Conservation (phyloP, 2,797 vertebrate species). For the Trachops cirrhosus region DNA sequence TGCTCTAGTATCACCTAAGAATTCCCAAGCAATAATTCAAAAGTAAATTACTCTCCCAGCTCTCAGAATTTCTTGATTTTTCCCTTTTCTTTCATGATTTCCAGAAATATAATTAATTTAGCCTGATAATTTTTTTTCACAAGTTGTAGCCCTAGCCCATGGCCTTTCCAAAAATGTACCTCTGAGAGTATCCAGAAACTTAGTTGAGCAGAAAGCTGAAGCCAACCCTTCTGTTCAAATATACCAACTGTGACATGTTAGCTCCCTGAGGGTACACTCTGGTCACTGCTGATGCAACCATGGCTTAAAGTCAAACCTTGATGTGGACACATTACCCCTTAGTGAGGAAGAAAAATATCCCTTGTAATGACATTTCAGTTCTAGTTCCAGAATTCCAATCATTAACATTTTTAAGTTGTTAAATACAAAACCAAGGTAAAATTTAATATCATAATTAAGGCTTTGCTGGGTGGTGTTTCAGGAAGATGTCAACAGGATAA, state of each 20-base stretch:
- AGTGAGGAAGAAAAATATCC: not conserved
- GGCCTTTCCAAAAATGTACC: not conserved
- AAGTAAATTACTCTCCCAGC: slow-evolving; percentile 25
- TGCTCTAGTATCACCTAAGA: not conserved
- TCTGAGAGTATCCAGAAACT: slow-evolving; percentile 6
- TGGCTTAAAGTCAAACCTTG: not conserved
- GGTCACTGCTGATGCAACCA: not conserved
- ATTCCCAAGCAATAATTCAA: slow-evolving; percentile 29
- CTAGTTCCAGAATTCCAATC: not conserved
- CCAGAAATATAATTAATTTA: slow-evolving; percentile 53
- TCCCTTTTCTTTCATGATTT: not conserved
- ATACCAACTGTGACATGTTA: not conserved
- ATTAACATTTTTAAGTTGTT: not conserved
- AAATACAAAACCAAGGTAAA: not conserved
- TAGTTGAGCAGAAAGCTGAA: slow-evolving; percentile 6
- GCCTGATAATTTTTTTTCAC: not conserved
- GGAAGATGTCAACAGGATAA: accelerated
- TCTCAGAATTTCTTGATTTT: not conserved
- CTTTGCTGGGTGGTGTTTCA: accelerated
- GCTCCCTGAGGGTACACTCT: not conserved
- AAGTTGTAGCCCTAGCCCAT: not conserved
- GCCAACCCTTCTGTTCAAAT: slow-evolving; percentile 50
- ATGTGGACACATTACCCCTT: not conserved
- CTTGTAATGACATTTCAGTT: not conserved
- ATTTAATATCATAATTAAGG: not conserved